These are phyloP conservation scores for Passerina amoena DNA, from an alignment of 2,113 vertebrate genomes.

Conservation along the genomic window DNA sequence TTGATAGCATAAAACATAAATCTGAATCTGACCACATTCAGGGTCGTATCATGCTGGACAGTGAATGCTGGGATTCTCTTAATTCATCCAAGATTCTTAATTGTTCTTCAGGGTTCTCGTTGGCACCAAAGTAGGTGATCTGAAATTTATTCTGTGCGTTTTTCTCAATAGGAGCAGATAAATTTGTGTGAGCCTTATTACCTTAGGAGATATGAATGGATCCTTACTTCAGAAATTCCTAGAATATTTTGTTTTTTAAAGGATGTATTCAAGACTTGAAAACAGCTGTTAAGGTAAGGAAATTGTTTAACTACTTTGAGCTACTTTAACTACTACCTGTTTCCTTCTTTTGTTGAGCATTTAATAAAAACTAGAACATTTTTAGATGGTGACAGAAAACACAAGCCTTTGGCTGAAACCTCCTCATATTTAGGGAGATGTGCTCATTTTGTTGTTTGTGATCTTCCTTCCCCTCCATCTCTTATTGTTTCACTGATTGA, in stretches of 20 bases:
- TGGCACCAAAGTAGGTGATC: not conserved
- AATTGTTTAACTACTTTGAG: not conserved
- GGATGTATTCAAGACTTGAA: not conserved
- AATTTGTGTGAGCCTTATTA: not conserved
- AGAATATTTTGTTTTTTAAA: not conserved
- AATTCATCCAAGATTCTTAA: not conserved
- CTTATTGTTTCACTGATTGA: not conserved
- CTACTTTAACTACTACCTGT: not conserved
- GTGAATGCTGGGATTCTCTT: not conserved
- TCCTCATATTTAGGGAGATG: not conserved
- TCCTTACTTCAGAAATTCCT: not conserved
- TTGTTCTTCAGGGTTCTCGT: not conserved
- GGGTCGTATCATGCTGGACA: not conserved
- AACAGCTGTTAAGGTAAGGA: not conserved
- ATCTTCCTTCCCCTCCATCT: not conserved
- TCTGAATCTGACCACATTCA: not conserved
- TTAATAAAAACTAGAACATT: not conserved
- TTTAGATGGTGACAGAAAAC: not conserved
- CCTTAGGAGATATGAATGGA: not conserved
- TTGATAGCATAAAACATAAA: not conserved
- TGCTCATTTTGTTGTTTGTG: not conserved
- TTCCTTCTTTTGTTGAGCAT: slow-evolving; percentile 34
- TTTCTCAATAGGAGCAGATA: not conserved
- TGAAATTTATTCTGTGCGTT: not conserved
- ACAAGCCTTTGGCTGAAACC: not conserved